These are phyloP conservation scores for Bos javanicus DNA, from an alignment of 2,113 vertebrate species.

Conservation along the genomic window DNA sequence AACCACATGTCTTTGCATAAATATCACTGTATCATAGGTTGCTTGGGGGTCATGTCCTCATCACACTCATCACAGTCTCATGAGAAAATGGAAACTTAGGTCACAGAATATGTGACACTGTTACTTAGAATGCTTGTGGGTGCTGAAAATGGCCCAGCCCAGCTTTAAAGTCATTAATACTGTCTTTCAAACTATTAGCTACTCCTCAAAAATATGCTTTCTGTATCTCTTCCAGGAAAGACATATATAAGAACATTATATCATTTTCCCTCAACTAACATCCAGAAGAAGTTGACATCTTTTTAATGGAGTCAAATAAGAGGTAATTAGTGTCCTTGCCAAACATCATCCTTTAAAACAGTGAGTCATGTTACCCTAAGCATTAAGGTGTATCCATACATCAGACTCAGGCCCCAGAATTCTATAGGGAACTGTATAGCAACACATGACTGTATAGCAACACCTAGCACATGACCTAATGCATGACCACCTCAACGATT, in stretches of 20 bases:
- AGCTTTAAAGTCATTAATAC: not conserved
- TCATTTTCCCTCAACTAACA: not conserved
- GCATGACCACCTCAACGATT: no score
- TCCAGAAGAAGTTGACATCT: not conserved
- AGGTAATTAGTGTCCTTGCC: not conserved
- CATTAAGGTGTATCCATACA: not conserved
- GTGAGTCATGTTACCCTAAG: not conserved
- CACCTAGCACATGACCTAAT: not conserved
- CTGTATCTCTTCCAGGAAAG: not conserved
- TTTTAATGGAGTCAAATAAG: not conserved
- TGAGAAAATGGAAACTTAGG: not conserved
- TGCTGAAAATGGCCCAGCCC: not conserved
- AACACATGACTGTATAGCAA: no score
- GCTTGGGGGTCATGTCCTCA: not conserved
- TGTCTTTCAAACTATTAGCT: not conserved
- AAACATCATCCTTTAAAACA: not conserved
- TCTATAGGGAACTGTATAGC: not conserved
- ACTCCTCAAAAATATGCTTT: not conserved
- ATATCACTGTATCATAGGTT: not conserved
- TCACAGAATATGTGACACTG: not conserved
- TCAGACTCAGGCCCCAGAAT: fast-evolving
- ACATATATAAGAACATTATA: not conserved
- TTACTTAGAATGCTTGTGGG: not conserved
- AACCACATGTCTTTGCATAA: not conserved
- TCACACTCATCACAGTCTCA: not conserved